Base-by-base conservation (phyloP, 2,113 vertebrate species). In the Malaclemys terrapin region DNA sequence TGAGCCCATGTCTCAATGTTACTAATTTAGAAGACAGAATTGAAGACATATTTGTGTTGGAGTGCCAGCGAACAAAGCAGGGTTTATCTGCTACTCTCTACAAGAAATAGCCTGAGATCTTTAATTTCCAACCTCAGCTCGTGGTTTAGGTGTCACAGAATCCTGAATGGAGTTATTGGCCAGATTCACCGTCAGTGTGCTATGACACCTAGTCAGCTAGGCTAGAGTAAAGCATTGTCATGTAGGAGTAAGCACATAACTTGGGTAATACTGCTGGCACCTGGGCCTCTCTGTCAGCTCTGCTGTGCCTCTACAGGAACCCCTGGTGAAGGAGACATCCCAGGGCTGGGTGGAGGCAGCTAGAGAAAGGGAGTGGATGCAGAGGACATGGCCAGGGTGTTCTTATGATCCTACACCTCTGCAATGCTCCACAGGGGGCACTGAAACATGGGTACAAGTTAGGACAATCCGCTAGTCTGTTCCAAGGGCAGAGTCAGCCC, bases 41-140 rank as follows among this genome's bases (percentile, higher is more conserved):
- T 78, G 75, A 17, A 85, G n/a, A 45, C 20, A 0, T 42, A 42
- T 94, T 59, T 6, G 80, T 65, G 89, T 38, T n/a, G 16, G 27
- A 24, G 25, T 47, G 65, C 20, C n/a, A 29, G 7, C 45, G 27
- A n/a, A 0, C 0, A 25, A 19, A 47, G 8, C 22, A 20, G 25
- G 4, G 27, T 84, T 88, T 65, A 31, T 56, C 65, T 57, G 52
- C 56, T 82, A 81, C 62, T 72, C 20, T 22, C 16, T 38, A 52
- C 72, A 19, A 31, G 42, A 87, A 84, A 17, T 2, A 0, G 76
- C 49, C 47, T 25, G 42, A 52, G 10, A 45, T 4, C 29, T 65
- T 52, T 38, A 45, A 4, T 19, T 27, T 52, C n/a, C 29, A 31
- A 35, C 29, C 49, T 52, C 49, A n/a, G 57, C 38, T 38, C 35